Percentiles rank a stretch among this genome's conserved stretches.
These are phyloP conservation scores for Chironomus tentans DNA, from an alignment of 2,888 invertebrate genomes.

Conservation along the genomic window DNA sequence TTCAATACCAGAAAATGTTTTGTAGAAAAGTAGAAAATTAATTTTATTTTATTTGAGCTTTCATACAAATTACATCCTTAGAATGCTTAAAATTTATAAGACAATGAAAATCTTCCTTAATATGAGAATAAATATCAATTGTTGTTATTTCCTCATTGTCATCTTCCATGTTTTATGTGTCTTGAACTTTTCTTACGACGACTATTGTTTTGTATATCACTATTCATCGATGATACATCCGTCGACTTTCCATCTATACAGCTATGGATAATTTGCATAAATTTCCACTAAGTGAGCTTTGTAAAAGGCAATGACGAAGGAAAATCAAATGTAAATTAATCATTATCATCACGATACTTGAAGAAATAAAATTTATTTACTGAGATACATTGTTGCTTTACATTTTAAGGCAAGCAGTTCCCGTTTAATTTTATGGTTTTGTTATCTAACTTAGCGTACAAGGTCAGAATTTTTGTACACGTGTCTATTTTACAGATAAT, in stretches of 20 bases:
- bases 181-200: not conserved
- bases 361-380: no score
- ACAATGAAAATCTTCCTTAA: not conserved
- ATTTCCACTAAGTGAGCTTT: no score
- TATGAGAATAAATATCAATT: conserved; percentile 10
- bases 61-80: not conserved
- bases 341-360: no score
- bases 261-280: no score
- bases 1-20: conserved; percentile 7
- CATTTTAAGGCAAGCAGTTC: no score
- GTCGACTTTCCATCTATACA: not conserved
- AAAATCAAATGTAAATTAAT: no score
- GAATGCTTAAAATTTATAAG: not conserved
- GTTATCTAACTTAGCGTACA: no score
- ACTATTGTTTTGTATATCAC: not conserved
- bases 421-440: no score
- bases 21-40: conserved; percentile 16
- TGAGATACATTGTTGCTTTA: no score
- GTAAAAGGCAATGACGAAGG: no score
- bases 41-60: conserved; percentile 2
- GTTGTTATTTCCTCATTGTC: not conserved
- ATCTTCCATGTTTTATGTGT: not conserved
- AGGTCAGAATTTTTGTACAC: no score
- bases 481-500: no score
- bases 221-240: not conserved